These are phyloP conservation scores for Campylomormyrus tamandua DNA, from an alignment of 2,113 vertebrate species.

Conservation along the genomic window DNA sequence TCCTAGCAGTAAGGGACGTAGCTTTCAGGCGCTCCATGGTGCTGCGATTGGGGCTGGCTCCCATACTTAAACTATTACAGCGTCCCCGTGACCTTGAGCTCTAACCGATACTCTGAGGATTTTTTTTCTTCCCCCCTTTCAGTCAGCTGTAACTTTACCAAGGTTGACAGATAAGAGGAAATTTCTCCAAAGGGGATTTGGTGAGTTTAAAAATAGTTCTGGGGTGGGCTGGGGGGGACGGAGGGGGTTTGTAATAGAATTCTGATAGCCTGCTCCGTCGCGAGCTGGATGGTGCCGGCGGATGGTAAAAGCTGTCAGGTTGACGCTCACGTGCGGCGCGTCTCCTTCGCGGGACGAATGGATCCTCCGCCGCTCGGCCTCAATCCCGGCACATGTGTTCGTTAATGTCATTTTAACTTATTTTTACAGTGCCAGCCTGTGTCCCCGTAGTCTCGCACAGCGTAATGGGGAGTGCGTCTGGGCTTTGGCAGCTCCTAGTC, in stretches of 20 bases:
- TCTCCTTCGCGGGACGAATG: not conserved
- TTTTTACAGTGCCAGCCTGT: not conserved
- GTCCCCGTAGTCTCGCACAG: not conserved
- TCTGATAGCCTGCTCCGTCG: not conserved
- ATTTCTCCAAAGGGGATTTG: constrained; percentile 6
- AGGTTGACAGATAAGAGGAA: constrained; percentile 13
- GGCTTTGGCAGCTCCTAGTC: not conserved
- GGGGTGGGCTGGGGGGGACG: not conserved
- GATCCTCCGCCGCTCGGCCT: not conserved
- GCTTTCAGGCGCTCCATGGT: not conserved
- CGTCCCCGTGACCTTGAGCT: not conserved
- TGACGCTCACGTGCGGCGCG: no score
- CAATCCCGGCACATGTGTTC: not conserved
- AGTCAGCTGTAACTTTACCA: constrained; percentile 8
- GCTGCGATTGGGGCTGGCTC: not conserved
- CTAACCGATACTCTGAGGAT: not conserved
- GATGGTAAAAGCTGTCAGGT: not conserved
- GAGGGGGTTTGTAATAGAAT: not conserved
- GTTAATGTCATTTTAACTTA: not conserved
- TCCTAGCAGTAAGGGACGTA: not conserved
- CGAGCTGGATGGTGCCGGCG: not conserved
- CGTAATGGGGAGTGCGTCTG: not conserved
- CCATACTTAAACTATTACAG: not conserved
- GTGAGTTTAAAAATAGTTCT: constrained; percentile 10
- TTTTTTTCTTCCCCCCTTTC: not conserved